A percentile compares a stretch with the other conserved stretches of the same genome.
Conservation (phyloP, 2,888 invertebrate species). For the Protula sp. region DNA sequence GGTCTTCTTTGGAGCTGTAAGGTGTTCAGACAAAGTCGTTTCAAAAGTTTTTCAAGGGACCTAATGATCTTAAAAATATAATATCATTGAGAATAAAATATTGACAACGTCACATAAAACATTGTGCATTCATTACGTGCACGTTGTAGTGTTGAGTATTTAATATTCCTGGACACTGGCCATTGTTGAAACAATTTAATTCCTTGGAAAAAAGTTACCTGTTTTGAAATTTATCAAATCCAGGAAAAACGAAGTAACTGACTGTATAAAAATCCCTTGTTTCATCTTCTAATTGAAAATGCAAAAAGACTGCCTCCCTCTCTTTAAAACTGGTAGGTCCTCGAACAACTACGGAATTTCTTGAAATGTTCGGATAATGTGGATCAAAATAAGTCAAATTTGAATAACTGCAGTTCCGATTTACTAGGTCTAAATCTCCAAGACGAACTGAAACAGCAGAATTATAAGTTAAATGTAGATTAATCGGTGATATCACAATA, state of each 20-base stretch:
- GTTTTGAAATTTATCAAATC: constrained; percentile 15
- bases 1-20: constrained; percentile 2
- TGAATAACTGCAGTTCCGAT: constrained; percentile 20
- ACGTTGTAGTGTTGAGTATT: too few species aligned
- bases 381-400: constrained; percentile 20
- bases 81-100: too few species aligned
- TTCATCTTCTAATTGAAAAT: constrained; percentile 23
- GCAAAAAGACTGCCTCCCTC: constrained; percentile 24
- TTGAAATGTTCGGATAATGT: constrained; percentile 14
- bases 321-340: constrained; percentile 23
- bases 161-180: too few species aligned
- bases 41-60: too few species aligned
- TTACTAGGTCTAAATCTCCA: constrained; percentile 16
- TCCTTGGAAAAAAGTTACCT: too few species aligned
- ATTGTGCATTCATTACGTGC: too few species aligned
- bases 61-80: too few species aligned
- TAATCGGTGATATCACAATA: too few species aligned
- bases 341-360: constrained; percentile 19
- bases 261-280: constrained; percentile 27
- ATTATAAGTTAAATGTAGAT: too few species aligned
- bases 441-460: constrained; percentile 13
- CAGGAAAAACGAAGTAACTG: constrained; percentile 25
- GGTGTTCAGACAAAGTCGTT: too few species aligned
- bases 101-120: too few species aligned
- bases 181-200: too few species aligned